These are phyloP conservation scores for Schizothorax lantsangensis DNA, from an alignment of 2,797 vertebrate species.

Conservation along the genomic window DNA sequence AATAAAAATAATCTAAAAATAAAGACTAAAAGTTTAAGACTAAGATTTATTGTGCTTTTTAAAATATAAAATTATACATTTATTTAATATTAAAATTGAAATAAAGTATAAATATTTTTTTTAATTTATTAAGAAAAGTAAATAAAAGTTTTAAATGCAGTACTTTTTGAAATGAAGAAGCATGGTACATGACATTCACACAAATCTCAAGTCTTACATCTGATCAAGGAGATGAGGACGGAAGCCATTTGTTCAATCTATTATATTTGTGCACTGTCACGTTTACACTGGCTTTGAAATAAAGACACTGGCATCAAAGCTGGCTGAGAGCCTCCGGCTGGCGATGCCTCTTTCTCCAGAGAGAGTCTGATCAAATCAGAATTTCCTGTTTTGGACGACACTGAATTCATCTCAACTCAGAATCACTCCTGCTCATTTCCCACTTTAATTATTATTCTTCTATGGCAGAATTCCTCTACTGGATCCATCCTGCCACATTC, in stretches of 20 bases:
- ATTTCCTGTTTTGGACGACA: slow-evolving; percentile 21
- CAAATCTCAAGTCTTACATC: background rate
- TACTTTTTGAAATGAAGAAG: background rate
- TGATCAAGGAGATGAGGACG: background rate
- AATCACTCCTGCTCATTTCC: slow-evolving; percentile 22
- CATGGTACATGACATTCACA: background rate
- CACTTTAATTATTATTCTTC: slow-evolving; percentile 21
- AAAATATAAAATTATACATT: background rate
- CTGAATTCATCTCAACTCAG: slow-evolving; percentile 31
- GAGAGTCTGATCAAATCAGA: slow-evolving; percentile 29
- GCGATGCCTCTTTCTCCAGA: slow-evolving; percentile 10
- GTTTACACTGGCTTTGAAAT: background rate
- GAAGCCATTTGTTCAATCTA: background rate
- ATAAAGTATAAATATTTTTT: background rate
- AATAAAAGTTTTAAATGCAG: background rate
- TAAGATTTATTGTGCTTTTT: background rate
- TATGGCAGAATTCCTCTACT: slow-evolving; percentile 19
- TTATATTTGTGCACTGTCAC: slow-evolving; percentile 10
- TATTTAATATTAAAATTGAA: background rate
- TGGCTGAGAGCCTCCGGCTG: slow-evolving; percentile 24
- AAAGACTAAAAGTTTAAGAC: too few species aligned
- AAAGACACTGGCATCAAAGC: background rate
- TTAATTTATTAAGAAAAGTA: background rate
- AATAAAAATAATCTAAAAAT: too few species aligned
- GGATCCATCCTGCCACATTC: background rate